Percentiles rank a stretch among this genome's conserved stretches.
Conservation (phyloP, 2,888 invertebrate species). For the Griposia aprilina region DNA sequence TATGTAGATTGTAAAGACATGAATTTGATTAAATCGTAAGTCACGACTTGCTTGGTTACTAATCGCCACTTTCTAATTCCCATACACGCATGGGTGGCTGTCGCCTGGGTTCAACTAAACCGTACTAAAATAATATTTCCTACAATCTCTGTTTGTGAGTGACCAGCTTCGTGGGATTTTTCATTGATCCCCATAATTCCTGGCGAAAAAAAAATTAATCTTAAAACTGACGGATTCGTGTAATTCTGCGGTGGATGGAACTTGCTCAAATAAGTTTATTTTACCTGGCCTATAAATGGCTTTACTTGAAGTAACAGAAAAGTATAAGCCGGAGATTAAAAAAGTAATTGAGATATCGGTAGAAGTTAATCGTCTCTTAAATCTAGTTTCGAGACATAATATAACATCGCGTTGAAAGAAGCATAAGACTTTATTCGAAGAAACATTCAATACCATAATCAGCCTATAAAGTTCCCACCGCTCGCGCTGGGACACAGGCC, state of each 20-base stretch:
- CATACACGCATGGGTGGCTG: slow-evolving; percentile 58
- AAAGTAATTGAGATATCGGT: neutral
- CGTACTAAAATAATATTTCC: slow-evolving; percentile 12
- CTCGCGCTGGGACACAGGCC: neutral
- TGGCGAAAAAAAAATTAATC: slow-evolving; percentile 6
- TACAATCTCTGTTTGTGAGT: slow-evolving; percentile 10
- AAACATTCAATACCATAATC: neutral
- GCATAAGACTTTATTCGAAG: neutral
- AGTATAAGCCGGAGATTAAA: slow-evolving; percentile 19
- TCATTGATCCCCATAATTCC: neutral
- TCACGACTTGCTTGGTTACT: slow-evolving; percentile 73
- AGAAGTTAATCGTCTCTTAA: neutral
- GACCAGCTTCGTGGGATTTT: slow-evolving; percentile 2
- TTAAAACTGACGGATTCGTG: neutral
- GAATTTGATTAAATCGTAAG: slow-evolving; percentile 74
- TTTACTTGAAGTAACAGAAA: neutral
- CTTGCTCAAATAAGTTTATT: neutral
- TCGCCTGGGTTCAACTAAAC: slow-evolving; percentile 3
- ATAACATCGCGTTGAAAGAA: neutral
- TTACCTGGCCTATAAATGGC: neutral
- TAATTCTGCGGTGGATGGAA: neutral
- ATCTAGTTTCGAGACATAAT: slow-evolving; percentile 9
- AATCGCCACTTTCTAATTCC: slow-evolving; percentile 76
- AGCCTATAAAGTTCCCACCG: neutral
- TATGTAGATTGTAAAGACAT: slow-evolving; percentile 65